A percentile compares a stretch with the other conserved stretches of the same genome.
Evolutionary conservation across 2,797 vertebrate species (phyloP).

Genomic region (Peromyscus melanophrys): DNA sequence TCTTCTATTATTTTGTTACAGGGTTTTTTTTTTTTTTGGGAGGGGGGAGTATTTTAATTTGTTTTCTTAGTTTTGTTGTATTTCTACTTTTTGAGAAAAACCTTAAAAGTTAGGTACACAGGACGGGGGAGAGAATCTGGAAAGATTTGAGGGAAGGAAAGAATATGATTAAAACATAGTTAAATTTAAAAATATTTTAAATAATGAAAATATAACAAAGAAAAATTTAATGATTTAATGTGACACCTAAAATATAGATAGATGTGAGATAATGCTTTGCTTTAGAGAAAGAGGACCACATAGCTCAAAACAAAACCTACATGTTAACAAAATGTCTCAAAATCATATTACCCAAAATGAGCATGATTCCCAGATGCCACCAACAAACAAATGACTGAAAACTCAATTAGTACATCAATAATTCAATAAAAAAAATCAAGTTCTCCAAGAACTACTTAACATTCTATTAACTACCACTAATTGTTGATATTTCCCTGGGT

Average conservation of each 20-base stretch:
- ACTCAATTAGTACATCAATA: conserved; percentile 33
- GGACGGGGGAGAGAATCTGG: not conserved
- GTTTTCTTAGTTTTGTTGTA: not conserved
- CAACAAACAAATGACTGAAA: conserved; percentile 7
- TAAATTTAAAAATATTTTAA: not conserved
- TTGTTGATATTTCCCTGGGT: conserved; percentile 40
- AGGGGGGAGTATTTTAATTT: not conserved
- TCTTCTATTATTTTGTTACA: not conserved
- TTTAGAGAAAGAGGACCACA: not conserved
- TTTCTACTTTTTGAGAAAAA: not conserved
- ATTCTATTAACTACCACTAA: conserved; percentile 38
- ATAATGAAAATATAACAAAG: not conserved
- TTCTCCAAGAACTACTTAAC: conserved; percentile 46
- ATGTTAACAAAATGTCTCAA: not conserved
- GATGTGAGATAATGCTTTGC: not conserved
- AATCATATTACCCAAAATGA: conserved; percentile 20
- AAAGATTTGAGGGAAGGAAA: not conserved
- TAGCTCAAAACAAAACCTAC: conserved; percentile 25
- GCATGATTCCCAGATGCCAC: not conserved
- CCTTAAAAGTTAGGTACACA: not conserved
- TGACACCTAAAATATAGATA: conserved; percentile 30
- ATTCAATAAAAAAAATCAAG: conserved; percentile 65
- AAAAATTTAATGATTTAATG: not conserved
- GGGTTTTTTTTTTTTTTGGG: too few species aligned
- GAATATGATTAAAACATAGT: not conserved